Percentiles rank a stretch among this genome's conserved stretches.
phyloP scores from a whole-genome alignment of 2,113 vertebrate species.

The Poeciliopsis turrubarensis region DNA sequence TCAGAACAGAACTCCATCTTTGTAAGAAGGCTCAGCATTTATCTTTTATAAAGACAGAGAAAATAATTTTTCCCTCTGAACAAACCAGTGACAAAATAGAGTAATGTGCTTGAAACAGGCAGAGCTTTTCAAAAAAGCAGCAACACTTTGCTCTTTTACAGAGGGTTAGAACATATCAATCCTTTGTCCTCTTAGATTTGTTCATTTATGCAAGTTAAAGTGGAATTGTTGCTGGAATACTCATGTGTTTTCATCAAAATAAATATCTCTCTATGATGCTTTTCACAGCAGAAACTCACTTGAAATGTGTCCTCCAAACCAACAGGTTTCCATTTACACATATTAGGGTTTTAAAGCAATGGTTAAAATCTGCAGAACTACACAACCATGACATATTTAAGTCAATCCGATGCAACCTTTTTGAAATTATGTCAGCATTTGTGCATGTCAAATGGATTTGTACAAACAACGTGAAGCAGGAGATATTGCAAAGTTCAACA shows the following conservation, averaged over 20 bases:
- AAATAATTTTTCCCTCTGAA: constrained; percentile 63
- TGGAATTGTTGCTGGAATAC: constrained; percentile 57
- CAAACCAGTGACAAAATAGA: constrained; percentile 51
- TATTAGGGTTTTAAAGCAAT: constrained; percentile 48
- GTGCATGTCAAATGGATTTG: constrained; percentile 43
- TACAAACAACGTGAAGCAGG: constrained; percentile 1
- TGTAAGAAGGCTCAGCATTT: constrained; percentile 43
- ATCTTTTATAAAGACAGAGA: constrained; percentile 53
- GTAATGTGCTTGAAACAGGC: constrained; percentile 64
- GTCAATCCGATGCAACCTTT: constrained; percentile 40
- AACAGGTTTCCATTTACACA: constrained; percentile 52
- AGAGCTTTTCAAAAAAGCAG: constrained; percentile 25
- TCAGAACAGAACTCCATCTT: constrained; percentile 65
- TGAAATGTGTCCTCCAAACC: constrained; percentile 65
- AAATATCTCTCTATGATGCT: constrained; percentile 57
- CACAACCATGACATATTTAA: constrained; percentile 37
- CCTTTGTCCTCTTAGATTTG: constrained; percentile 58
- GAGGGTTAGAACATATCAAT: constrained; percentile 61
- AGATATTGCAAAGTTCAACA: constrained; percentile 29
- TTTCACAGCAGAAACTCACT: constrained; percentile 51
- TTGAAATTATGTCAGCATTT: constrained; percentile 43
- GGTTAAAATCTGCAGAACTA: constrained; percentile 42
- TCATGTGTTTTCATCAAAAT: constrained; percentile 61
- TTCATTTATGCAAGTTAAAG: constrained; percentile 70
- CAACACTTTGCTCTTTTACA: constrained; percentile 64